Base-by-base conservation (phyloP, 2,888 invertebrate genomes). In the Caenorhabditis sp. region DNA sequence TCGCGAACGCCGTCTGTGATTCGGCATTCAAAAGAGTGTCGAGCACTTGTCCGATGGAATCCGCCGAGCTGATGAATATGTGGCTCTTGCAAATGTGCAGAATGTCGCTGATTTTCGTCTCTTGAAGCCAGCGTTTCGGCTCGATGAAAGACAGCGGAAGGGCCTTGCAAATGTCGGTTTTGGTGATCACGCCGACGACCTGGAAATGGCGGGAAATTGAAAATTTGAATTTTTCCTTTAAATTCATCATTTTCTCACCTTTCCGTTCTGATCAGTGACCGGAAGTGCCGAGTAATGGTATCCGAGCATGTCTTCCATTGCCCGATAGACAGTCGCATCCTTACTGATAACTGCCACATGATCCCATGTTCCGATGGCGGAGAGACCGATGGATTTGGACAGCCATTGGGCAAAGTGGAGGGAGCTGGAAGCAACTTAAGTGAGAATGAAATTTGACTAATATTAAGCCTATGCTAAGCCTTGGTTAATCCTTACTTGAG, bases 401-500 rank as follows among this genome's bases (percentile, higher is more conserved):
- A 88, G 80, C 88, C 88, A 88, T 67, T 85, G 85, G n/a, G 87
- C 88, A 24, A 87, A 88, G 58, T 85, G 87, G 9, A 88, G 83
- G 79, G 85, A 71, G 83, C 84, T 69, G 78, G 40, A 40, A 40
- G 40, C n/a, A n/a, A n/a, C n/a, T n/a, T n/a, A n/a, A n/a, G 32
- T 32, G 32, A 32, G 9, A 32, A 32, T n/a, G n/a, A n/a, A n/a
- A n/a, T n/a, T n/a, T n/a, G n/a, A n/a, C n/a, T n/a, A n/a, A n/a
- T n/a, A n/a, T n/a, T n/a, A n/a, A n/a, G n/a, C n/a, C n/a, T n/a
- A n/a, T n/a, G n/a, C n/a, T n/a, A n/a, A n/a, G n/a, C n/a, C n/a
- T n/a, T n/a, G n/a, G n/a, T n/a, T n/a, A n/a, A n/a, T n/a, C n/a
- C n/a, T n/a, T n/a, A n/a, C n/a, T n/a, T n/a, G n/a, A n/a, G n/a